Percentiles rank a stretch among this genome's conserved stretches.
These are phyloP conservation scores for Nibea coibor DNA, from an alignment of 2,113 vertebrate genomes.

Conservation along the genomic window DNA sequence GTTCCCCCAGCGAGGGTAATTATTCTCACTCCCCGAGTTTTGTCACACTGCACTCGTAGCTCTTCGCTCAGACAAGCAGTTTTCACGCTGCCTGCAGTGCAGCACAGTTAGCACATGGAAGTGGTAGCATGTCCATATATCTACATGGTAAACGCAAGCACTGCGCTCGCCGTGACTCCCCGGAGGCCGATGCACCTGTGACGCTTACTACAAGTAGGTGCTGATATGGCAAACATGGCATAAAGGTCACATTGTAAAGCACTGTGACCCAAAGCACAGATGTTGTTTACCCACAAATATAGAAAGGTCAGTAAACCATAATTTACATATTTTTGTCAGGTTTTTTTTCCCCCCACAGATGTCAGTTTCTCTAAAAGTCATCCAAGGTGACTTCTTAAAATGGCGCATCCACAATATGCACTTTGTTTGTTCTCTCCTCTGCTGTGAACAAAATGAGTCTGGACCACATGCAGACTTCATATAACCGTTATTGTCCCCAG, in stretches of 20 bases:
- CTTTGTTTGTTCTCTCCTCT: neutral
- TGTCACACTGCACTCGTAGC: conserved; percentile 42
- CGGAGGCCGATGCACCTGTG: conserved; percentile 32
- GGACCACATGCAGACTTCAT: neutral
- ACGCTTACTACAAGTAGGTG: conserved; percentile 37
- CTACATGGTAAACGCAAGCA: conserved; percentile 1
- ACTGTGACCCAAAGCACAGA: conserved; percentile 58
- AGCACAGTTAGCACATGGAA: conserved; percentile 52
- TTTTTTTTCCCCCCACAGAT: neutral
- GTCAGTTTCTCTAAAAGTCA: neutral
- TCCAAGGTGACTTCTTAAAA: neutral
- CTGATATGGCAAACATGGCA: conserved; percentile 50
- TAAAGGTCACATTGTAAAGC: conserved; percentile 54
- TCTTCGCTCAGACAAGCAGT: conserved; percentile 36
- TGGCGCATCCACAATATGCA: neutral
- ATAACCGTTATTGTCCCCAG: neutral
- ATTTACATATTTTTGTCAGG: conserved; percentile 37
- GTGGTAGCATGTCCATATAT: conserved; percentile 40
- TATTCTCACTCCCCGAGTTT: conserved; percentile 57
- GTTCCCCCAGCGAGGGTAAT: conserved; percentile 48
- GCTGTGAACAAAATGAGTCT: neutral
- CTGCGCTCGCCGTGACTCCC: conserved; percentile 24
- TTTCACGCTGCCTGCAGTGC: conserved; percentile 45
- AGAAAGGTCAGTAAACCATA: conserved; percentile 53
- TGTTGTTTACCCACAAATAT: conserved; percentile 73